These are phyloP conservation scores for Pedionomus torquatus DNA, from an alignment of 2,113 vertebrate species.

Conservation along the genomic window DNA sequence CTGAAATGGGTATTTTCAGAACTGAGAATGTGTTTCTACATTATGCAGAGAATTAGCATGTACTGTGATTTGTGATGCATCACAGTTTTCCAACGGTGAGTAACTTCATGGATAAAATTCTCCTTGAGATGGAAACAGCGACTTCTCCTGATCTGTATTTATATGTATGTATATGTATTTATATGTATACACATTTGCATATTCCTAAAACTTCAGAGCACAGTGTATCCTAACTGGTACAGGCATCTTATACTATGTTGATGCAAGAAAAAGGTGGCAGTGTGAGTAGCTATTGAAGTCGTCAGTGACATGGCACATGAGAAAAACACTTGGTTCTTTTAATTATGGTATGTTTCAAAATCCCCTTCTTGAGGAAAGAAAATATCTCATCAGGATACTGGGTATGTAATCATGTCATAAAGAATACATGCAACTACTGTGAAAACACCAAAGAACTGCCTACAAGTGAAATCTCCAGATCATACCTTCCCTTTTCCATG, in stretches of 20 bases:
- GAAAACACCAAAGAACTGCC: background rate
- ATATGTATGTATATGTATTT: background rate
- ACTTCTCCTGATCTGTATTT: background rate
- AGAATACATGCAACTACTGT: background rate
- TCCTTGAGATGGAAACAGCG: background rate
- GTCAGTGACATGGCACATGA: background rate
- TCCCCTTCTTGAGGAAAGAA: background rate
- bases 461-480: background rate
- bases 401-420: background rate
- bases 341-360: background rate
- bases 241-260: background rate
- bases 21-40: background rate
- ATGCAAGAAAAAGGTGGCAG: background rate
- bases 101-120: background rate
- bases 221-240: background rate
- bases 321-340: background rate
- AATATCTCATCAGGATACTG: background rate
- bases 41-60: background rate
- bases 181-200: background rate
- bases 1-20: background rate
- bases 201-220: background rate
- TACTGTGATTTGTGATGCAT: background rate
- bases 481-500: conserved; percentile 89
- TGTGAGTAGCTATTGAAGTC: background rate
- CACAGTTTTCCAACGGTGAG: background rate